A percentile compares a stretch with the other conserved stretches of the same genome.
Evolutionary conservation across 2,113 vertebrate species (phyloP).

Genomic region (Natator depressus): DNA sequence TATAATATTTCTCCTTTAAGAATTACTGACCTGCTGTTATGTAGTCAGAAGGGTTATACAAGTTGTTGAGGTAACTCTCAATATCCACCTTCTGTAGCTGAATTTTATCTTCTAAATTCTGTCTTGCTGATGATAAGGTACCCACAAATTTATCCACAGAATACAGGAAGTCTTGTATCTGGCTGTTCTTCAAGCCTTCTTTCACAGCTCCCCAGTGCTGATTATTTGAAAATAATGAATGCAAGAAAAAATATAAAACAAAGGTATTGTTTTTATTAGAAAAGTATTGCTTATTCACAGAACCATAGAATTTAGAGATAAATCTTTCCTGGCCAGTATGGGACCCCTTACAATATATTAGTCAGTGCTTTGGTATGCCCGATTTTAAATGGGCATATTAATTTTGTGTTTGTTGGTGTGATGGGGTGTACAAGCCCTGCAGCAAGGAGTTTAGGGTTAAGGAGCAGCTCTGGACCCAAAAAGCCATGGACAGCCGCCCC

Average conservation of each 20-base stretch:
- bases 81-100: slow-evolving; percentile 72
- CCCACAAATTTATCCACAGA: slow-evolving; percentile 80
- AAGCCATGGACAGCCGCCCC: no score
- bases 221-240: slow-evolving; percentile 13
- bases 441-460: no score
- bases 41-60: slow-evolving; percentile 81
- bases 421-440: neutral
- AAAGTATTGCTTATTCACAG: neutral
- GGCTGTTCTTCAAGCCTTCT: slow-evolving; percentile 71
- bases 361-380: neutral
- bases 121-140: slow-evolving; percentile 77
- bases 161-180: slow-evolving; percentile 80
- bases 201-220: slow-evolving; percentile 82
- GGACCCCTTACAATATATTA: neutral
- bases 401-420: neutral
- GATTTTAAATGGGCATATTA: neutral
- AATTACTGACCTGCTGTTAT: slow-evolving; percentile 77
- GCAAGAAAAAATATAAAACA: neutral
- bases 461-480: no score
- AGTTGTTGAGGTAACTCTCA: slow-evolving; percentile 63
- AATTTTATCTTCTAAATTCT: slow-evolving; percentile 80
- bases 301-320: neutral
- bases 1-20: neutral
- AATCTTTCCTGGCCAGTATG: neutral
- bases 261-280: neutral